Conservation (phyloP, 2,797 vertebrate species). For the Pseudochaenichthys georgianus region DNA sequence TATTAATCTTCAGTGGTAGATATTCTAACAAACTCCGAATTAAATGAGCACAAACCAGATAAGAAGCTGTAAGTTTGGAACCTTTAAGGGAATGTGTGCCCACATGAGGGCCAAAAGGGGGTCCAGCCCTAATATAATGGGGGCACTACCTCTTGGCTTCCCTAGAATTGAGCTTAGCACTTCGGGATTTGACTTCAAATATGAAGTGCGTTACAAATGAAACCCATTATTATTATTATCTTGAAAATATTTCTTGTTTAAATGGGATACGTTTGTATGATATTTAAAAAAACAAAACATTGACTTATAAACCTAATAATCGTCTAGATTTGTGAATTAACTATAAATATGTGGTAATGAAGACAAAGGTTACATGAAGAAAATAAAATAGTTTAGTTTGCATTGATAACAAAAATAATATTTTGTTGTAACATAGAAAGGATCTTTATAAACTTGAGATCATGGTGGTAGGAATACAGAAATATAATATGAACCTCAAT, state of each 20-base stretch:
- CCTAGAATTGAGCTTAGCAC: too few species aligned
- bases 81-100: neutral
- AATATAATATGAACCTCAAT: neutral
- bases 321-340: neutral
- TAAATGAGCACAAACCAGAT: conserved; percentile 15
- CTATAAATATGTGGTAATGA: neutral
- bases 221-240: too few species aligned
- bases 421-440: neutral
- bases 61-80: neutral
- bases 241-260: neutral
- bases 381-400: neutral
- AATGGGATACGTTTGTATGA: neutral
- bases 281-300: neutral
- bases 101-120: too few species aligned
- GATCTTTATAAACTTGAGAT: neutral
- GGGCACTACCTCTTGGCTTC: too few species aligned
- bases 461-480: neutral
- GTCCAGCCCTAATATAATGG: too few species aligned
- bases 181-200: too few species aligned
- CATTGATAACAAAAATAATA: neutral
- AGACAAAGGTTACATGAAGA: neutral
- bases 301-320: neutral
- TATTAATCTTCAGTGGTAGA: neutral
- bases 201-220: too few species aligned
- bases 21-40: neutral